Evolutionary conservation across 2,888 invertebrate genomes (phyloP).

Genomic region (Andrena camellia): DNA sequence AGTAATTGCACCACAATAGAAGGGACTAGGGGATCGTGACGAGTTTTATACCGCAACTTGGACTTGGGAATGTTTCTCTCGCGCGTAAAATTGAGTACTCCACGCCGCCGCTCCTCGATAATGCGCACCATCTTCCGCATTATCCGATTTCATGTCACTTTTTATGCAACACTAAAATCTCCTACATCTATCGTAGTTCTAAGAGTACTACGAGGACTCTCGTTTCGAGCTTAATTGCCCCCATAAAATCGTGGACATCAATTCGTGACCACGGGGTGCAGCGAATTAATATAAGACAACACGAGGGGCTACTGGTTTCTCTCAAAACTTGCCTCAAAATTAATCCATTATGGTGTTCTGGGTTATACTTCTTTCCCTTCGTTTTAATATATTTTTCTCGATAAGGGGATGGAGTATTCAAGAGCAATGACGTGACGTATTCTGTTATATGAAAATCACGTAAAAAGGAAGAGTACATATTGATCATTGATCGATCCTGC

Average conservation of each 20-base stretch:
- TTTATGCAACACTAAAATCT: neutral
- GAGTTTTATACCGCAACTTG: neutral
- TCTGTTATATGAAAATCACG: too few species aligned
- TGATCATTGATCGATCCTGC: too few species aligned
- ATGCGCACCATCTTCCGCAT: neutral
- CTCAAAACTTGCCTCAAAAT: too few species aligned
- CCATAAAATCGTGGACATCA: neutral
- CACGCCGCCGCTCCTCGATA: neutral
- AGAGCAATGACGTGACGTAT: too few species aligned
- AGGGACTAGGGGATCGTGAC: neutral
- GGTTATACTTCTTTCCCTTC: too few species aligned
- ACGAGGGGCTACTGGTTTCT: too few species aligned
- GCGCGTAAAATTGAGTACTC: neutral
- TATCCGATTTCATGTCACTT: constrained; percentile 4
- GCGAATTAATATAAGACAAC: too few species aligned
- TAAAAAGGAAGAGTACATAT: too few species aligned
- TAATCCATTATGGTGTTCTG: too few species aligned
- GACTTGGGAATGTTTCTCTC: neutral
- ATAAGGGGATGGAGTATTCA: too few species aligned
- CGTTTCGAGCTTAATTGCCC: neutral
- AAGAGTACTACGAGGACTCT: neutral
- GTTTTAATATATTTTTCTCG: too few species aligned
- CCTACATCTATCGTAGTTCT: neutral
- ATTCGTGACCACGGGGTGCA: too few species aligned
- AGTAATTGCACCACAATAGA: constrained; percentile 2